Base-by-base conservation (phyloP, 2,797 vertebrate species). In the Pygocentrus nattereri region DNA sequence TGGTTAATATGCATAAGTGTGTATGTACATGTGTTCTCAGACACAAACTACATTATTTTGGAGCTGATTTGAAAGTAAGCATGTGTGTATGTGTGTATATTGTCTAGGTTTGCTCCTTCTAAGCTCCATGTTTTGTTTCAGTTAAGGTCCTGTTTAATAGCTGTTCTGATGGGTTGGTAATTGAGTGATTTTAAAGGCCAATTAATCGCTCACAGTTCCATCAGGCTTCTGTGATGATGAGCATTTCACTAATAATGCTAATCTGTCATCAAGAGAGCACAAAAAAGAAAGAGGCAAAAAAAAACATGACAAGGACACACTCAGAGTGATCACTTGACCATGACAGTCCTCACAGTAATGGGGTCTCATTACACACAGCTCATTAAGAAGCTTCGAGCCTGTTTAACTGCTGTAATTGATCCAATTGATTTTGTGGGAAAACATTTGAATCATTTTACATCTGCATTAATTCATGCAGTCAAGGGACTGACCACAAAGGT, bases 281-380 rank as follows among this genome's bases (percentile, higher is more conserved):
- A 44, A 44, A 44, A 38, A 10, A 12, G 8, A 1, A 12, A 44
- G 10, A 61, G 54, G 25, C 30, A 30, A 15, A 61, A 15, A 64
- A 64, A 64, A 64, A 71, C 79, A 78, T 59, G 41, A 86, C 77
- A 82, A 79, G 76, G 49, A 74, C 71, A 80, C 72, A 68, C 34
- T 67, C 54, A 10, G 67, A 72, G 74, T 71, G 44, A 84, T 73
- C 73, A 76, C 50, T 84, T 77, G 30, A 81, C 44, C 68, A 71
- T 71, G 68, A 67, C 69, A 58, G 59, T 49, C 44, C 21, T 56
- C 56, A 27, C 72, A 64, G 12, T 76, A 76, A 73, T 74, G 58
- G 56, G 41, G 65, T 19, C 59, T 61, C 68, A 69, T 65, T 52
- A 65, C 52, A 86, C 31, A 74, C 61, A 74, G 71, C 71, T 81